A percentile compares a stretch with the other conserved stretches of the same genome.
Conservation (phyloP, 1,140 invertebrate species). For the Aphis craccivora region DNA sequence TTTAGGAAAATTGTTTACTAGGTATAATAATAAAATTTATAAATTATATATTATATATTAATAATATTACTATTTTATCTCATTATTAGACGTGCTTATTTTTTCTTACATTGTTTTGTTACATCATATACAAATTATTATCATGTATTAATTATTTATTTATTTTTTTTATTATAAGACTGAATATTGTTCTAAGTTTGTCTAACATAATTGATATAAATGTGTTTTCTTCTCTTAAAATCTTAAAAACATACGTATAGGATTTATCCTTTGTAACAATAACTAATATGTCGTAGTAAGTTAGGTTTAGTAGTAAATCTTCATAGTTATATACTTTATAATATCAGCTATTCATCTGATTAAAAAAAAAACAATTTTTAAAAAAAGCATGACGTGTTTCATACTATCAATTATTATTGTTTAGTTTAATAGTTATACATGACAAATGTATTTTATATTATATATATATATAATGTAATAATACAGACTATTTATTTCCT, state of each 20-base stretch:
- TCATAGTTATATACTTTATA: conserved; percentile 20
- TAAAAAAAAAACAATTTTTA: not conserved
- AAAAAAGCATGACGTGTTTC: conserved; percentile 13
- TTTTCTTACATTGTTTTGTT: conserved; percentile 58
- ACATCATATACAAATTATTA: conserved; percentile 57
- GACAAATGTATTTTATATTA: not conserved
- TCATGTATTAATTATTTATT: conserved; percentile 58
- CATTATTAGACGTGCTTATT: conserved; percentile 57
- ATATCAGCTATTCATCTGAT: conserved; percentile 13
- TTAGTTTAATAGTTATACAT: not conserved
- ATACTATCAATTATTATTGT: conserved; percentile 19
- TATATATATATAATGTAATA: conserved; percentile 1
- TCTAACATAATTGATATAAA: conserved; percentile 45
- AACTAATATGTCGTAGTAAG: conserved; percentile 43
- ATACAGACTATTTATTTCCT: conserved; percentile 9
- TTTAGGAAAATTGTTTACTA: conserved; percentile 56
- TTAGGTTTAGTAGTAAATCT: conserved; percentile 48
- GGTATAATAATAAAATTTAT: conserved; percentile 45
- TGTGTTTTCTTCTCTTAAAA: conserved; percentile 24
- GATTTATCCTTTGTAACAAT: not conserved
- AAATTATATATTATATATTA: conserved; percentile 48
- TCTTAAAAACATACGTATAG: conserved; percentile 5
- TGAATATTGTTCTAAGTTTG: conserved; percentile 58
- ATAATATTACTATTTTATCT: conserved; percentile 57
- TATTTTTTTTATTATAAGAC: conserved; percentile 58